Percentiles rank a stretch among this genome's conserved stretches.
Conservation (phyloP, 2,113 vertebrate genomes). For the Epinephelus fuscoguttatus region DNA sequence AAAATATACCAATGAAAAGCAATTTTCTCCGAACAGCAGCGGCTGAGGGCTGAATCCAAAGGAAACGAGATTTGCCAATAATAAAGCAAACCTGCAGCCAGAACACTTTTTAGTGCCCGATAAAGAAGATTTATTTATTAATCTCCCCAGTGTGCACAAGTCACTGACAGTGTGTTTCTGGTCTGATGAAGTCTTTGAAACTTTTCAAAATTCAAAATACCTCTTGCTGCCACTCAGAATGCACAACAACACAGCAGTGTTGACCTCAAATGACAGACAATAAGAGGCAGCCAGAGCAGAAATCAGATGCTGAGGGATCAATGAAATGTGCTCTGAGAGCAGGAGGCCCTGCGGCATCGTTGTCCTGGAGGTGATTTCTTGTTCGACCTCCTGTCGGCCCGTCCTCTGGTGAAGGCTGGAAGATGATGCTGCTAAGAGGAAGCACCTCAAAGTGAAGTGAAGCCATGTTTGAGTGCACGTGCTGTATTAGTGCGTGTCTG, state of each 20-base stretch:
- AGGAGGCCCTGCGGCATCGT: neutral
- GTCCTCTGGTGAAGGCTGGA: neutral
- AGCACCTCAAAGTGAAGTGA: neutral
- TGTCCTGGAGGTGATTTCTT: neutral
- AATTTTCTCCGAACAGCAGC: neutral
- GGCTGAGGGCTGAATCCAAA: neutral
- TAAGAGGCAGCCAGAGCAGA: constrained; percentile 2
- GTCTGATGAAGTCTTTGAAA: neutral
- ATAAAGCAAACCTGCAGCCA: neutral
- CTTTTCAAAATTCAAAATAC: neutral
- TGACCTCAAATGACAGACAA: neutral
- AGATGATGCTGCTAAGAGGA: neutral
- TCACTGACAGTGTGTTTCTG: neutral
- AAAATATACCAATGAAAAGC: neutral
- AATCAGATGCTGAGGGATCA: neutral
- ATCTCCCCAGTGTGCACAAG: neutral
- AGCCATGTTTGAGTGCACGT: neutral
- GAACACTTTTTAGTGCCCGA: neutral
- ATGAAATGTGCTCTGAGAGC: neutral
- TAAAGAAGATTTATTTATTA: neutral
- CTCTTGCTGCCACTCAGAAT: neutral
- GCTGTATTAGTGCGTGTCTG: neutral
- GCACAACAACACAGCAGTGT: neutral
- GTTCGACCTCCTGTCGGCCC: neutral
- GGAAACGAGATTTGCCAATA: neutral